phyloP scores from a whole-genome alignment of 2,888 invertebrate species.

The Harpalus rufipes region DNA sequence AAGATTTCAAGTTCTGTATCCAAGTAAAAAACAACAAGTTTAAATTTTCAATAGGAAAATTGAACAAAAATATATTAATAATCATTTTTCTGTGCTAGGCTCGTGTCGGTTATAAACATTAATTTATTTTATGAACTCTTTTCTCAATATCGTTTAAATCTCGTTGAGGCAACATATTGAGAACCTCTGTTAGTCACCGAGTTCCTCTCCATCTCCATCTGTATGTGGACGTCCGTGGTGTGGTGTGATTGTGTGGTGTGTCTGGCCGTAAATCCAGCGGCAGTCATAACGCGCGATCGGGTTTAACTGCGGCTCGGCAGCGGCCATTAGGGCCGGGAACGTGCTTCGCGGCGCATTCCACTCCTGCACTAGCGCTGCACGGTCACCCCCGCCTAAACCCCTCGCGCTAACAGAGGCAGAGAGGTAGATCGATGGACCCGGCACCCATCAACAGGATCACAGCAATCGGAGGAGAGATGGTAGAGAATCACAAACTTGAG shows the following conservation, averaged over 20 bases:
- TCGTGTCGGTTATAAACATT: too few relatives aligned
- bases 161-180: background rate
- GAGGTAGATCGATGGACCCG: conserved; percentile 18
- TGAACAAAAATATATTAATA: too few relatives aligned
- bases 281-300: conserved; percentile 72
- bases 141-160: too few relatives aligned
- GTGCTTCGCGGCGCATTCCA: conserved; percentile 70
- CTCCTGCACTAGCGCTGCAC: conserved; percentile 23
- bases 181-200: background rate
- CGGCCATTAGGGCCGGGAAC: conserved; percentile 68
- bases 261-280: conserved; percentile 69
- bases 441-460: conserved; percentile 7
- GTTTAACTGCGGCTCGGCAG: conserved; percentile 60
- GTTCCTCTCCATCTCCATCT: background rate
- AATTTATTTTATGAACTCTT: too few relatives aligned
- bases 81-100: too few relatives aligned
- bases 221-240: background rate
- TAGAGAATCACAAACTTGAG: background rate
- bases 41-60: too few relatives aligned
- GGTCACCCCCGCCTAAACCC: conserved; percentile 15
- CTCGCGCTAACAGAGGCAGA: background rate
- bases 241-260: conserved; percentile 63
- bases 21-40: too few relatives aligned
- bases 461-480: background rate
- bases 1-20: too few relatives aligned